Evolutionary conservation across 2,113 vertebrate species (phyloP), one percentile per base, ranked within the genome.

Genomic region (Leiothrix lutea): DNA sequence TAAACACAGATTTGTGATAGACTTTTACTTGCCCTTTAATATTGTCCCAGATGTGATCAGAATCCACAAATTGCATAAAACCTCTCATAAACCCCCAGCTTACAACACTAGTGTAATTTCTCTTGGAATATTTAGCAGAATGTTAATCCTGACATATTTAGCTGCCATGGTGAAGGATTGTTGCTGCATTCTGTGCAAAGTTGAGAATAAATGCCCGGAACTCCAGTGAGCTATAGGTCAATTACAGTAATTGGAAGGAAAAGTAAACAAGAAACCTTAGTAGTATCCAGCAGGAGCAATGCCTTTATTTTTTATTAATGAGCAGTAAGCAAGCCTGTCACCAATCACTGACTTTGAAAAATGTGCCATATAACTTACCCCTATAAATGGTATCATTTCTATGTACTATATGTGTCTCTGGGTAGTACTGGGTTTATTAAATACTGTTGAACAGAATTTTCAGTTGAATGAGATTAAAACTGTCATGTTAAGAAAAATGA

Each of bases 221-320:
- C 58, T 45, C 29, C 1, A 8, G 15, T 86, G 95, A 95, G 85
- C 94, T 97, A 95, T 79, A 90, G 96, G 94, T 90, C 95, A 96
- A 77, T 82, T 92, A 94, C 62, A 58, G 80, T 94, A 96, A 96
- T 86, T 81, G 82, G 82, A 86, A 94, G 66, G 89, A 95, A 95
- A 88, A 90, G 67, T 88, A 96, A 97, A 96, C 90, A 92, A 69
- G 93, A 90, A 90, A 79, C 69, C 50, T 72, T 66, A 24, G n/a
- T 62, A 54, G 83, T 73, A 92, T 91, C 90, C 54, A 50, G 65
- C 61, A 66, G 64, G 66, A 88, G 90, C 28, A 10, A 71, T 92
- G 89, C 67, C 44, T 94, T 96, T 92, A 44, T 89, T 96, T 97
- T 95, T 97, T 96, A 95, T 96, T 97, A 97, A 97, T 92, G 94